Percentiles rank a stretch among this genome's conserved stretches.
Evolutionary conservation across 2,888 invertebrate species (phyloP).

Genomic region (Strigamia maritima): DNA sequence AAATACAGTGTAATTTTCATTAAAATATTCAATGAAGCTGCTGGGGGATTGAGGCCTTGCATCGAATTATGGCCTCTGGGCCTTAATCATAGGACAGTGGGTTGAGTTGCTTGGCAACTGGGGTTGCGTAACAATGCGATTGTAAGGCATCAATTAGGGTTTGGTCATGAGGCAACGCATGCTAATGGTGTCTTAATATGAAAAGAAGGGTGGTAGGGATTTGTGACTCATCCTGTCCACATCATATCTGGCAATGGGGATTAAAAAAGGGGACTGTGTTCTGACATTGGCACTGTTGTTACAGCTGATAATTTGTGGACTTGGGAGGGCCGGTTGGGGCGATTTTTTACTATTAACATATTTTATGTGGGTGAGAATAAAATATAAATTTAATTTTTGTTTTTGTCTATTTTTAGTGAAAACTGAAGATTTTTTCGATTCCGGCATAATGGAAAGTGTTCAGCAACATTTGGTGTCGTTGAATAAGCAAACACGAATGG

Average conservation of each 20-base stretch:
- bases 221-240: slow-evolving; percentile 26
- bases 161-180: slow-evolving; percentile 32
- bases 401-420: slow-evolving; percentile 62
- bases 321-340: no score
- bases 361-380: not conserved
- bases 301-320: not conserved
- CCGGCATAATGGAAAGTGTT: slow-evolving; percentile 86
- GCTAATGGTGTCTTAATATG: slow-evolving; percentile 34
- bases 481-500: slow-evolving; percentile 50
- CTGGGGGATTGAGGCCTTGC: not conserved
- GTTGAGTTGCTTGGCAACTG: not conserved
- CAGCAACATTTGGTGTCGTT: slow-evolving; percentile 71
- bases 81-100: slow-evolving; percentile 22
- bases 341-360: no score
- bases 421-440: slow-evolving; percentile 90
- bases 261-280: slow-evolving; percentile 26
- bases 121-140: slow-evolving; percentile 32
- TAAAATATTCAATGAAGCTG: slow-evolving; percentile 11
- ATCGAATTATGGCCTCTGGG: not conserved
- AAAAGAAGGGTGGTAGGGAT: slow-evolving; percentile 21
- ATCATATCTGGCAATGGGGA: slow-evolving; percentile 17
- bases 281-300: slow-evolving; percentile 1
- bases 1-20: slow-evolving; percentile 7
- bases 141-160: slow-evolving; percentile 34
- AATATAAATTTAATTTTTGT: not conserved